Evolutionary conservation across 2,797 vertebrate species (phyloP), one percentile per base, ranked within the genome.

Genomic region (Enteromius treurensis): DNA sequence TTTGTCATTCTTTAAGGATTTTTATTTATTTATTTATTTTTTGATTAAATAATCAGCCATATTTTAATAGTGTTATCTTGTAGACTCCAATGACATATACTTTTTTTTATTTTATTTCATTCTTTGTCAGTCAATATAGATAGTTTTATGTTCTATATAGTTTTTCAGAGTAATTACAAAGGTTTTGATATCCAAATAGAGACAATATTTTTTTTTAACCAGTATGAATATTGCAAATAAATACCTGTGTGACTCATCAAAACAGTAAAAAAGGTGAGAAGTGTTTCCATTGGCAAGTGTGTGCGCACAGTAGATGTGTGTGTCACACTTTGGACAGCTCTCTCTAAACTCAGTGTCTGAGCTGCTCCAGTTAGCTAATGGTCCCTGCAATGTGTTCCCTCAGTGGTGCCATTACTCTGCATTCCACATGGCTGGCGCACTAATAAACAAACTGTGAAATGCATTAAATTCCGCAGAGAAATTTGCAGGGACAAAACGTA

Each of bases 391-490:
- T 84, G 68, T 88, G 77, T 82, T 86, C 83, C 79, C 88, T 88
- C 88, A 45, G 82, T 80, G 85, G 88, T 89, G 85, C 89, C 90
- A 90, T 91, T 90, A 90, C 86, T 87, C 83, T 78, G 83, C 85
- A 88, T 90, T 89, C 89, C 89, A 86, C 90, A 88, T 88, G 88
- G 87, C 87, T 90, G 89, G 85, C 68, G 58, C 55, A 60, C 87
- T 89, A 90, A 91, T 89, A 88, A 89, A 87, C 87, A 86, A 82
- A 88, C 89, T 86, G 87, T 87, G 84, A 88, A 90, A 87, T 88
- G 88, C 88, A 88, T 90, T 89, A 86, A 82, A 85, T 65, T 69
- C 84, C 76, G 37, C 70, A 82, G 86, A 89, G 85, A 87, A 87
- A 86, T 88, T 83, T 45, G 77, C 84, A 51, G 86, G 69, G 73